phyloP scores from a whole-genome alignment of 2,888 invertebrate species.

The Aromia moschata region DNA sequence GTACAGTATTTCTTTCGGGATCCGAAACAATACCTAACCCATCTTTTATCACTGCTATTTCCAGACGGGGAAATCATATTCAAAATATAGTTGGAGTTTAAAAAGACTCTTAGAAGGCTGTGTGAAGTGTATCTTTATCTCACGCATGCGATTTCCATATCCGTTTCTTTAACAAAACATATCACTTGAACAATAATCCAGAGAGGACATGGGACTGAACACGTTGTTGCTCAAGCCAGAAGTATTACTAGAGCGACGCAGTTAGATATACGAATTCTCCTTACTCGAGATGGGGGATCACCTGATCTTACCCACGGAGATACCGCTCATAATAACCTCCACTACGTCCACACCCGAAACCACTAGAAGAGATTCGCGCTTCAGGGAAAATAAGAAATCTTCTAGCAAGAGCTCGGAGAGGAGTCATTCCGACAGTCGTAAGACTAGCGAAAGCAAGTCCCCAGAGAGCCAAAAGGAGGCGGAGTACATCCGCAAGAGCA shows the following conservation, averaged over 20 bases:
- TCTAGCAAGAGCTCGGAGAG: constrained; percentile 28
- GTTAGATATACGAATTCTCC: background rate
- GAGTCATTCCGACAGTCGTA: constrained; percentile 39
- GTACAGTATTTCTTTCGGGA: too few species aligned
- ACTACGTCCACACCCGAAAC: constrained; percentile 51
- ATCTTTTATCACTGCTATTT: too few species aligned
- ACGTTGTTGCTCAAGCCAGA: background rate
- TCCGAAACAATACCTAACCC: too few species aligned
- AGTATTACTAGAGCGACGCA: too few species aligned
- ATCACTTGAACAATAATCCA: background rate
- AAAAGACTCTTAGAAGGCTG: too few species aligned
- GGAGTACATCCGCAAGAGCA: constrained; percentile 26
- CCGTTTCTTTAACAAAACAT: background rate
- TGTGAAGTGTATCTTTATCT: too few species aligned
- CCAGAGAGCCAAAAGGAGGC: constrained; percentile 28
- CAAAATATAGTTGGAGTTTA: too few species aligned
- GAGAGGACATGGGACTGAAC: background rate
- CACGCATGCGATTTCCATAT: too few species aligned
- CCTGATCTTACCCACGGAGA: constrained; percentile 51
- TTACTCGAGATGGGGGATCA: constrained; percentile 50
- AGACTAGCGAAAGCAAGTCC: constrained; percentile 40
- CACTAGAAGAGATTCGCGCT: constrained; percentile 32
- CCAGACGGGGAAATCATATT: too few species aligned
- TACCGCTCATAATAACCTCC: constrained; percentile 58
- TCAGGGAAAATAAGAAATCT: constrained; percentile 25